Conservation (phyloP, 2,113 vertebrate species). For the Hyperopisus bebe region DNA sequence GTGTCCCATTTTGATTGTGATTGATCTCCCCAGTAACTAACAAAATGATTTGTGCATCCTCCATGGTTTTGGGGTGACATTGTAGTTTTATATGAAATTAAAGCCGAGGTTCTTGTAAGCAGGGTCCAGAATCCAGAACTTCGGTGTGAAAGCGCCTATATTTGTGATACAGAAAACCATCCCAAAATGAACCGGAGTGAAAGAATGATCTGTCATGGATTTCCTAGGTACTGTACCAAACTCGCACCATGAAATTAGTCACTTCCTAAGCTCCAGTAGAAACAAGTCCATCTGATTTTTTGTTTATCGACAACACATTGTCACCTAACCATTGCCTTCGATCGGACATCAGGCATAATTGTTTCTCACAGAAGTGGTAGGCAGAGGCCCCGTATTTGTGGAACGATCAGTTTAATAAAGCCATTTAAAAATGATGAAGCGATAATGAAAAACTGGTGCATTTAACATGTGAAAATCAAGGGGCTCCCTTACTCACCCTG, state of each 20-base stretch:
- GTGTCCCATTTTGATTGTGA: background rate
- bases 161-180: background rate
- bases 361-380: background rate
- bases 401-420: background rate
- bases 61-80: background rate
- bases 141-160: background rate
- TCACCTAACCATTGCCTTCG: background rate
- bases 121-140: background rate
- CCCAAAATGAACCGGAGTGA: background rate
- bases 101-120: background rate
- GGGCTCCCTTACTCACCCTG: conserved; percentile 69
- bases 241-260: background rate
- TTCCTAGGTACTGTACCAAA: background rate
- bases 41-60: background rate
- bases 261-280: background rate
- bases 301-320: background rate
- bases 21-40: background rate
- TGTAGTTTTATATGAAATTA: background rate
- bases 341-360: background rate
- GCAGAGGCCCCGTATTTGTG: background rate
- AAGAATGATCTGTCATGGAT: background rate
- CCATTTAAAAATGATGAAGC: background rate
- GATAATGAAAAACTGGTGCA: background rate
- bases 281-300: background rate
- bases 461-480: background rate